Evolutionary conservation across 2,888 invertebrate species (phyloP), one percentile per base, ranked within the genome.

Genomic region (Lithophane leautieri): DNA sequence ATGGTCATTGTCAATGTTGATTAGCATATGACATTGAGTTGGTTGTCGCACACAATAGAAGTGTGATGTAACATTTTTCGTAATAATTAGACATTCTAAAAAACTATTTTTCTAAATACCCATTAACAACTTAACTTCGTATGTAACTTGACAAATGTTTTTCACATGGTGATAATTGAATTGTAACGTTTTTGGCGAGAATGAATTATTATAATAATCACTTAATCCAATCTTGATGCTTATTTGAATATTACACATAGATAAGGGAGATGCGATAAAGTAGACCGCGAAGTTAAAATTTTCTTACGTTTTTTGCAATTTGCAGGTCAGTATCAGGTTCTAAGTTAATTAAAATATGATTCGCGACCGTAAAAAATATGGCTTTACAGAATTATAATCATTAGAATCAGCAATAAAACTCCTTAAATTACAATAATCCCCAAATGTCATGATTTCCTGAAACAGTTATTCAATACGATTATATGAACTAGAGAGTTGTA

Each of bases 21-120:
- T 83, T 76, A 81, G 56, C 81, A 85, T 83, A 83, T 19, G 81
- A 34, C 78, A 78, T 83, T 78, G 72, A 83, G 69, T 65, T 47
- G 54, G 60, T 62, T 63, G 58, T 16, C 52, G 34, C n/a, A 47
- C 54, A 85, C 73, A 84, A 84, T 61, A 76, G 63, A 11, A 25
- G 7, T 8, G 19, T 80, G 77, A 76, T 62, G 80, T 86, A 78
- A 83, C 58, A 19, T 70, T 76, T 65, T 82, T 42, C 42, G 52
- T 60, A 68, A 71, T 70, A 72, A 78, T 80, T 80, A 54, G 71
- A 54, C 62, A 63, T 61, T 42, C 19, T 1, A 52, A 25, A n/a
- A 60, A 8, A 40, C 44, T 8, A 68, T 8, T 62, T 67, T 50
- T 56, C 58, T 34, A 25, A 28, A 16, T 47, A 62, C 19, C 8